A percentile compares a stretch with the other conserved stretches of the same genome.
These are phyloP conservation scores for Alligator sinensis DNA, from an alignment of 2,113 vertebrate genomes.

Conservation along the genomic window DNA sequence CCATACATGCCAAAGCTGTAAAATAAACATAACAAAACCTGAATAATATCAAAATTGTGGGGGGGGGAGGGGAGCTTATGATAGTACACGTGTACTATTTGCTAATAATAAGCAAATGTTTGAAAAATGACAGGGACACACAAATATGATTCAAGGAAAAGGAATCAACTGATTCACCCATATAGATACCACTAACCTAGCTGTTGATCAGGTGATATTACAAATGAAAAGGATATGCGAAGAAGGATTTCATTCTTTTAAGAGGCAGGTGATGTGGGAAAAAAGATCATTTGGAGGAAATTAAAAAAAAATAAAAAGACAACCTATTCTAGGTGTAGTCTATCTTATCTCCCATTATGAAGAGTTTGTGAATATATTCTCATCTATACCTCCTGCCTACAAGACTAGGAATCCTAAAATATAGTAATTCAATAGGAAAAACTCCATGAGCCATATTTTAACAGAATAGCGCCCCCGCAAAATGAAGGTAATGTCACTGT, in stretches of 20 bases:
- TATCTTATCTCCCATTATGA: neutral
- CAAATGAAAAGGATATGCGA: neutral
- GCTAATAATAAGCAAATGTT: no score
- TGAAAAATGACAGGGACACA: neutral
- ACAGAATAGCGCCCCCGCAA: neutral
- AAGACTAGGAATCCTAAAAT: neutral
- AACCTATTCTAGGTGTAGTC: neutral
- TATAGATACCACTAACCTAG: neutral
- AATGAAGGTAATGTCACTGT: neutral
- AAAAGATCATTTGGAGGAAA: neutral
- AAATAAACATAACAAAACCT: no score
- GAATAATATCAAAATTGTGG: no score
- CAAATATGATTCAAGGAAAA: neutral
- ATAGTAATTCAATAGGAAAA: neutral
- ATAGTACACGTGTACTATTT: no score
- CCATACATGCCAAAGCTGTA: no score
- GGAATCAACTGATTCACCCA: neutral
- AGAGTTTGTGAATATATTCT: rapidly evolving
- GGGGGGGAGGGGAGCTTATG: no score
- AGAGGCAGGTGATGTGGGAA: rapidly evolving
- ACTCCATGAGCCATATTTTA: neutral
- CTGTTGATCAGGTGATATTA: neutral
- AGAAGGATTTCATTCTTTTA: neutral
- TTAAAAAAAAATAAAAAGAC: neutral
- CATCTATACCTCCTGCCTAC: neutral